Conservation (phyloP, 2,888 invertebrate species). For the Amblyjoppa proteus region DNA sequence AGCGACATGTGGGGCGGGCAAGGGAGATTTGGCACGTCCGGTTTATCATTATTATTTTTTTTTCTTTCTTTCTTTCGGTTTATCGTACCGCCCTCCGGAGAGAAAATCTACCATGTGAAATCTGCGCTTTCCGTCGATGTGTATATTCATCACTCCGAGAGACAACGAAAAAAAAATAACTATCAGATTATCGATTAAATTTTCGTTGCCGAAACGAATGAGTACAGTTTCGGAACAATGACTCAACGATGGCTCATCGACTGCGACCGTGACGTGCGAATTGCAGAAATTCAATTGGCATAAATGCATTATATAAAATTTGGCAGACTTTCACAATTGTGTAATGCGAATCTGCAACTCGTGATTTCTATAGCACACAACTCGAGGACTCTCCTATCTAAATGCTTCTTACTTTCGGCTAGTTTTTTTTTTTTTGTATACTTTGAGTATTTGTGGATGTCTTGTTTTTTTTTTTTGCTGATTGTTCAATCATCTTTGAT, state of each 20-base stretch:
- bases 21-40: slow-evolving; percentile 69
- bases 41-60: slow-evolving; percentile 36
- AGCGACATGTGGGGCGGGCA: slow-evolving; percentile 74
- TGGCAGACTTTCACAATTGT: slow-evolving; percentile 60
- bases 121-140: neutral
- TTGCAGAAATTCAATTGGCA: slow-evolving; percentile 59
- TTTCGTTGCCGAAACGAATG: slow-evolving; percentile 26
- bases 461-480: neutral
- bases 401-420: slow-evolving; percentile 62
- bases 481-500: neutral
- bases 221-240: slow-evolving; percentile 16
- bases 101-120: slow-evolving; percentile 4
- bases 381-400: slow-evolving; percentile 40
- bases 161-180: slow-evolving; percentile 6
- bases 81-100: slow-evolving; percentile 12
- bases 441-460: slow-evolving; percentile 24
- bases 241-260: slow-evolving; percentile 45
- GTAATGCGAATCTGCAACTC: slow-evolving; percentile 42
- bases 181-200: slow-evolving; percentile 18
- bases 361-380: slow-evolving; percentile 52
- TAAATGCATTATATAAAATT: slow-evolving; percentile 70
- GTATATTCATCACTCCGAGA: neutral
- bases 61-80: slow-evolving; percentile 14
- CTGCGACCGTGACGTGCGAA: slow-evolving; percentile 34
- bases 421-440: slow-evolving; percentile 23